These are phyloP conservation scores for Ricordea florida DNA, from an alignment of 92 coral and sea anemone species.

Conservation along the genomic window DNA sequence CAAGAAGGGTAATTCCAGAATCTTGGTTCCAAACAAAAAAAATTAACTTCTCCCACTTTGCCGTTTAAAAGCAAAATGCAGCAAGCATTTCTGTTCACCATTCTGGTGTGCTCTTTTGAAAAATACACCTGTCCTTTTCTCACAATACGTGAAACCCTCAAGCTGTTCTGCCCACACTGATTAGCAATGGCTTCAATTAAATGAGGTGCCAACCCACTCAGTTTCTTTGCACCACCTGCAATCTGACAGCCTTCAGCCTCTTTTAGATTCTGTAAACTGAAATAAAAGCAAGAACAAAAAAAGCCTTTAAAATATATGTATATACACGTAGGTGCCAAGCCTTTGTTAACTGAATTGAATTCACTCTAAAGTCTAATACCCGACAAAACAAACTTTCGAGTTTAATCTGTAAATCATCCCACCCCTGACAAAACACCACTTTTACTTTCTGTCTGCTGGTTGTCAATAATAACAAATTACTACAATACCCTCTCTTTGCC, in stretches of 20 bases:
- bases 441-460: no score
- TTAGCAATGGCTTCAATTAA: not conserved
- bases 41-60: conserved; percentile 30
- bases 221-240: conserved; percentile 29
- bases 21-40: conserved; percentile 16
- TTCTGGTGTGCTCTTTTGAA: conserved; percentile 38
- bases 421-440: no score
- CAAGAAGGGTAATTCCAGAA: not conserved
- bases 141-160: conserved; percentile 27
- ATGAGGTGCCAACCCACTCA: not conserved
- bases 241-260: conserved; percentile 26
- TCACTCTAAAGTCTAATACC: no score
- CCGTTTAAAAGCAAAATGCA: conserved; percentile 18
- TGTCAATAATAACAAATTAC: no score
- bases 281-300: not conserved
- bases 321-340: no score
- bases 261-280: conserved; percentile 38
- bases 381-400: no score
- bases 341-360: no score
- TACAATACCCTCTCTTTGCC: no score
- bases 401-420: no score
- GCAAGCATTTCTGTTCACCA: conserved; percentile 22
- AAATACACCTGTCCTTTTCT: conserved; percentile 19
- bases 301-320: no score
- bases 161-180: not conserved